Evolutionary conservation across 1,140 invertebrate species (phyloP).

Genomic region (Bathynomus jamesi): DNA sequence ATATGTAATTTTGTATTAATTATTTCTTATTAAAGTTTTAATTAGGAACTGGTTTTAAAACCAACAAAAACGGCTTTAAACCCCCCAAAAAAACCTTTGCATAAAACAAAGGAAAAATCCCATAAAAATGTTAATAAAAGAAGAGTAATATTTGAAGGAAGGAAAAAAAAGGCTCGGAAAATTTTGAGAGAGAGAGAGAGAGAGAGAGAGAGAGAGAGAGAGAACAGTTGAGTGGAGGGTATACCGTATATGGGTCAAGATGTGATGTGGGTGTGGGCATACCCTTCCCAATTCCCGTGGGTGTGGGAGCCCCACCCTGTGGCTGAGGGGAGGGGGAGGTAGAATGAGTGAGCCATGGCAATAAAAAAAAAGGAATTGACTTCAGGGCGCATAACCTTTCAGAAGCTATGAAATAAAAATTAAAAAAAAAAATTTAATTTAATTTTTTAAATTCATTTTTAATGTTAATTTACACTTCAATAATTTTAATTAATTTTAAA

Average conservation of each 20-base stretch:
- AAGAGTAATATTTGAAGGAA: not conserved
- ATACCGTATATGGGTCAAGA: not conserved
- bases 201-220: not conserved
- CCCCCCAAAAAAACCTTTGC: too few species aligned
- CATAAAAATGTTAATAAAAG: not conserved
- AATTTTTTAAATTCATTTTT: not conserved
- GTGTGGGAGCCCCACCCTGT: not conserved
- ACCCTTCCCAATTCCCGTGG: not conserved
- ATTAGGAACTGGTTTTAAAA: too few species aligned
- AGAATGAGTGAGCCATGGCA: not conserved
- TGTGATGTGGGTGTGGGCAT: too few species aligned
- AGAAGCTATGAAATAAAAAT: too few species aligned
- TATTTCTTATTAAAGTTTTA: not conserved
- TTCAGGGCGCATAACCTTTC: too few species aligned
- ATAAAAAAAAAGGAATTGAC: too few species aligned
- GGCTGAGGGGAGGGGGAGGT: not conserved
- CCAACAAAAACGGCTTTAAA: too few species aligned
- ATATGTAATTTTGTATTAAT: too few species aligned
- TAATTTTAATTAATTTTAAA: not conserved
- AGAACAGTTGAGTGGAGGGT: not conserved
- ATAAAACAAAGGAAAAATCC: too few species aligned
- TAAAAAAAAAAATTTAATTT: not conserved
- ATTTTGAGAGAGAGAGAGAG: not conserved
- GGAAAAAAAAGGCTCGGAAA: not conserved
- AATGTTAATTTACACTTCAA: not conserved